Evolutionary conservation across 1,140 invertebrate genomes (phyloP), one percentile per base, ranked within the genome.

Genomic region (Pseudobourletiella spinata): DNA sequence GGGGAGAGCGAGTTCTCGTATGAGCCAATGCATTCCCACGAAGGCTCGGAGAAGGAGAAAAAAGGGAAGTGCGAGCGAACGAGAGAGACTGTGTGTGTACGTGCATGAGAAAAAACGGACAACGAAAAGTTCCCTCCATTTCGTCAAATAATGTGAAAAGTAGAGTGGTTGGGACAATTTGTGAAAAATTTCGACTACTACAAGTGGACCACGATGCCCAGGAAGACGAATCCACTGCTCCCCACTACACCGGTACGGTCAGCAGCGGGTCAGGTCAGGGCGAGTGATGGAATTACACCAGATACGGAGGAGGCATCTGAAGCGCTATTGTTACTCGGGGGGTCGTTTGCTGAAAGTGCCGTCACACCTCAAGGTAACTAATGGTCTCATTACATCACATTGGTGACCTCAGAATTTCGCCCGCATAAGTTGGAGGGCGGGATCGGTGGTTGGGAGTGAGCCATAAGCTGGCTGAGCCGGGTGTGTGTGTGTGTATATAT

Each of bases 241-340:
- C 52, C 52, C 11, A 55, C 52, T 14, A 55, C 52, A n/a, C 52
- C 52, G 11, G 6, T 26, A 18, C 25, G 30, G 43, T 61, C 59
- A 42, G 52, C 52, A n/a, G 39, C 24, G 39, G 39, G 24, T 55
- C 51, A 22, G 24, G 39, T 61, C 50, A 50, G 50, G 56, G 35
- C 51, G 24, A 61, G 42, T 30, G 26, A 43, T 22, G 44, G 44
- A 20, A 50, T 64, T 24, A 67, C 66, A 28, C 63, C 63, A 11
- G 66, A 68, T 46, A 63, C 63, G 39, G 57, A 48, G 35, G 66
- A 65, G 54, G 67, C 63, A 22, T 56, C 56, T 24, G 67, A 68
- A 44, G 67, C 67, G 28, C 55, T 68, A 22, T 42, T 68, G 20
- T 30, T 68, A 2, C 59, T 68, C 35, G 64, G 67, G n/a, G 26